Evolutionary conservation across 2,888 invertebrate species (phyloP), one percentile per base, ranked within the genome.

Genomic region (Phalera bucephala): DNA sequence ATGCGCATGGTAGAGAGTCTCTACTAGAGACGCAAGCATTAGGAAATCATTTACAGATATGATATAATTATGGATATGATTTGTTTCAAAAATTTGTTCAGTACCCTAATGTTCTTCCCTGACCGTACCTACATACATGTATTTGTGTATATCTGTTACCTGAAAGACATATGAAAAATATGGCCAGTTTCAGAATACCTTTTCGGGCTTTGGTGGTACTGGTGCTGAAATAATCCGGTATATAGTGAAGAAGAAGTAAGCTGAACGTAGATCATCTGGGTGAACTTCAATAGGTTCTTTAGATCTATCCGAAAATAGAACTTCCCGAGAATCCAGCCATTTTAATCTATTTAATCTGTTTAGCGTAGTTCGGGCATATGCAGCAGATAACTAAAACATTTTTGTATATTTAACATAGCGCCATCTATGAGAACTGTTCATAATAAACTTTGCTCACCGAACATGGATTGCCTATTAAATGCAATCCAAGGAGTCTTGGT

Each of bases 391-490:
- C 91, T 91, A 32, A 13, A 13, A 35, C 33, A 27, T 36, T 17
- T 31, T 30, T 22, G 10, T 11, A n/a, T 9, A n/a, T 33, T 27
- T 19, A 2, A 17, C 31, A 33, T 12, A 67, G 45, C 61, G 73
- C 67, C 78, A 75, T 74, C 80, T 80, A 36, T 39, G 6, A 2
- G 22, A 3, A 33, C 6, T n/a, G 1, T 0, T 2, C 0, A 9
- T 37, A 58, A 33, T 9, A 19, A 33, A 39, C 14, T 9, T 12
- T n/a, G 45, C 64, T 17, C 69, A 92, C 92, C 64, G 91, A 75
- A 55, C 92, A 92, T 2, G 92, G 92, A 64, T 92, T 93, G 29
- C 92, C 92, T 39, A 87, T 78, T 17, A 93, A 79, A 31, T 74
- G 66, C 10, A 93, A 65, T 7, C 86, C 75, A n/a, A 51, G 62